These are phyloP conservation scores for Archips crataeganus DNA, from an alignment of 2,888 invertebrate genomes.

Conservation along the genomic window DNA sequence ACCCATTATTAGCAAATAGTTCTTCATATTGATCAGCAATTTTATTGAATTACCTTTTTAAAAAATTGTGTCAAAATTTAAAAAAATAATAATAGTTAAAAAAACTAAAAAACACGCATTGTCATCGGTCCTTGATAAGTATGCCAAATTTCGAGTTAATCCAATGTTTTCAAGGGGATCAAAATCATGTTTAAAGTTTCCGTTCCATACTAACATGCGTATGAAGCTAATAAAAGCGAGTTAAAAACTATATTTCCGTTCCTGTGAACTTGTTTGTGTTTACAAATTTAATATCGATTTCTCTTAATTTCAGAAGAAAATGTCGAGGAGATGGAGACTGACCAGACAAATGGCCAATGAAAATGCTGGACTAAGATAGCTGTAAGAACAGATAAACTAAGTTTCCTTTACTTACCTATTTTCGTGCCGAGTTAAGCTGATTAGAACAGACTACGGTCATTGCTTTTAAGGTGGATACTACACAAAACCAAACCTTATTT, in stretches of 20 bases:
- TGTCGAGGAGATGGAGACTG: conserved; percentile 81
- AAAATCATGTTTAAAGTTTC: no score
- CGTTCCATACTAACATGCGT: no score
- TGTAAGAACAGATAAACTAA: conserved; percentile 63
- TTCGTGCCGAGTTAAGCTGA: conserved; percentile 60
- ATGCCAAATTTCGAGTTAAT: no score
- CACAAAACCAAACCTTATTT: conserved; percentile 52
- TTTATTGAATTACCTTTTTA: no score
- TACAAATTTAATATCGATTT: neutral
- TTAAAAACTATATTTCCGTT: no score
- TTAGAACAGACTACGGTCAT: conserved; percentile 62
- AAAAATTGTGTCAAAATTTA: no score
- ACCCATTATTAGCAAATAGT: neutral
- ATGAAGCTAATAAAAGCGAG: no score
- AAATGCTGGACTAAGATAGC: conserved; percentile 46
- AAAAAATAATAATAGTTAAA: no score
- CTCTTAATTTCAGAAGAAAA: conserved; percentile 78
- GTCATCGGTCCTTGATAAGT: no score
- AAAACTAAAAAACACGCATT: no score
- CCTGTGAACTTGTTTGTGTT: neutral
- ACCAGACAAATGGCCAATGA: conserved; percentile 73
- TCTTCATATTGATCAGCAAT: neutral
- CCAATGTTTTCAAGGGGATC: no score
- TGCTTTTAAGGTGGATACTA: conserved; percentile 67
- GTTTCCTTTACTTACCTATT: conserved; percentile 29